Evolutionary conservation across 2,888 invertebrate species (phyloP).

Genomic region (Erebia palarica): DNA sequence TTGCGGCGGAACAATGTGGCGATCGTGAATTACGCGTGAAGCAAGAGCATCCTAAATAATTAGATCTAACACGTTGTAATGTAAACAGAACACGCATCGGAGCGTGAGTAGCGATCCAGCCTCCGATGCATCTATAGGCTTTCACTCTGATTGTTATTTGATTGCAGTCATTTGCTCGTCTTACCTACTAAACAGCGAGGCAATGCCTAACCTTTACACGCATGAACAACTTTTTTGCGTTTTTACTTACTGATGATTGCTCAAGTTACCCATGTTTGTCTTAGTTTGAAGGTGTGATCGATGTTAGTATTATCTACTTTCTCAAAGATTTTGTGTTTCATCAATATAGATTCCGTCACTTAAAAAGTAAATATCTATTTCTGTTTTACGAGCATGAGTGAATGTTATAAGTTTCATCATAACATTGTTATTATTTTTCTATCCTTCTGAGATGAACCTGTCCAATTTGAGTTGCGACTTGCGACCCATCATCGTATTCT

Average conservation of each 20-base stretch:
- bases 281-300: background rate
- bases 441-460: too few relatives aligned
- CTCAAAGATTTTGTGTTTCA: too few relatives aligned
- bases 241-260: background rate
- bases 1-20: constrained; percentile 46
- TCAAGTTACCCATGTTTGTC: background rate
- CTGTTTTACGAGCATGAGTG: too few relatives aligned
- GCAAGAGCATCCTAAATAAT: constrained; percentile 65
- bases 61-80: constrained; percentile 72
- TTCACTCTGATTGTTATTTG: constrained; percentile 76
- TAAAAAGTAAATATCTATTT: too few relatives aligned
- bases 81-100: constrained; percentile 63
- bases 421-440: too few relatives aligned
- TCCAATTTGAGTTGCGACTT: too few relatives aligned
- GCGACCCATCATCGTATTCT: too few relatives aligned
- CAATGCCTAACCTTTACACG: constrained; percentile 29
- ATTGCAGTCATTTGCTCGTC: constrained; percentile 72
- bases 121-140: constrained; percentile 59
- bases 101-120: constrained; percentile 51
- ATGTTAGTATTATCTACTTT: background rate
- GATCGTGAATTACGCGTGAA: constrained; percentile 60
- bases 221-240: background rate
- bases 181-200: constrained; percentile 60
- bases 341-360: too few relatives aligned
- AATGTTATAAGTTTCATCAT: too few relatives aligned